Percentiles rank a stretch among this genome's conserved stretches.
phyloP scores from a whole-genome alignment of 2,888 invertebrate genomes.

The Ormyrus thymus region DNA sequence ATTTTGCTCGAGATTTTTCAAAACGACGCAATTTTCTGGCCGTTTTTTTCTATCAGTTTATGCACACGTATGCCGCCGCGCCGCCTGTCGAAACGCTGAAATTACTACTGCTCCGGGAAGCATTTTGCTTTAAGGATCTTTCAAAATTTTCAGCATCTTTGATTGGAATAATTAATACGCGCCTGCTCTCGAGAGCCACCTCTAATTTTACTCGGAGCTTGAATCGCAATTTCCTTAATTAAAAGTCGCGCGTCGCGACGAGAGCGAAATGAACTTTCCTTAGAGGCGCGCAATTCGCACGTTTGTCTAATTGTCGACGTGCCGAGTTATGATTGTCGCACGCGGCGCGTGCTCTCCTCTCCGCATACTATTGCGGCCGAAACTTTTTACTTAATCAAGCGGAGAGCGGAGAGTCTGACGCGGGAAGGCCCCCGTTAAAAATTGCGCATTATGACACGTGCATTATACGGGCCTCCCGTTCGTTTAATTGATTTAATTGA shows the following conservation, averaged over 20 bases:
- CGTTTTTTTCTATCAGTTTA: too few relatives aligned
- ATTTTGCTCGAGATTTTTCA: too few relatives aligned
- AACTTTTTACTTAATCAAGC: too few relatives aligned
- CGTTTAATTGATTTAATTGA: not conserved
- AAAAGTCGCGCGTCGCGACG: constrained; percentile 1
- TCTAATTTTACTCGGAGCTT: not conserved
- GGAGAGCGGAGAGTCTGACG: too few relatives aligned
- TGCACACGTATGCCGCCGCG: too few relatives aligned
- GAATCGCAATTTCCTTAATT: constrained; percentile 24
- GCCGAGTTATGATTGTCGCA: not conserved
- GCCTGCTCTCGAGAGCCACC: too few relatives aligned
- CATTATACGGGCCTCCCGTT: constrained; percentile 17
- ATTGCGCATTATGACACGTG: constrained; percentile 20
- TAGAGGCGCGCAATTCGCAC: not conserved
- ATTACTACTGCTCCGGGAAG: too few relatives aligned
- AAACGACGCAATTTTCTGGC: too few relatives aligned
- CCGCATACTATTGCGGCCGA: not conserved
- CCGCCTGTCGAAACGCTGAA: too few relatives aligned
- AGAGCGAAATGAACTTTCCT: constrained; percentile 14
- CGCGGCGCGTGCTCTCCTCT: not conserved
- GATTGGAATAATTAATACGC: too few relatives aligned
- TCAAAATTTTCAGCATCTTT: too few relatives aligned
- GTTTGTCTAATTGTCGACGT: constrained; percentile 25
- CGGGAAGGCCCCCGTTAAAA: not conserved
- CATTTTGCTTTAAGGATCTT: too few relatives aligned